A percentile compares a stretch with the other conserved stretches of the same genome.
phyloP scores from a whole-genome alignment of 2,888 invertebrate species.

The Sphecodes monilicornis region DNA sequence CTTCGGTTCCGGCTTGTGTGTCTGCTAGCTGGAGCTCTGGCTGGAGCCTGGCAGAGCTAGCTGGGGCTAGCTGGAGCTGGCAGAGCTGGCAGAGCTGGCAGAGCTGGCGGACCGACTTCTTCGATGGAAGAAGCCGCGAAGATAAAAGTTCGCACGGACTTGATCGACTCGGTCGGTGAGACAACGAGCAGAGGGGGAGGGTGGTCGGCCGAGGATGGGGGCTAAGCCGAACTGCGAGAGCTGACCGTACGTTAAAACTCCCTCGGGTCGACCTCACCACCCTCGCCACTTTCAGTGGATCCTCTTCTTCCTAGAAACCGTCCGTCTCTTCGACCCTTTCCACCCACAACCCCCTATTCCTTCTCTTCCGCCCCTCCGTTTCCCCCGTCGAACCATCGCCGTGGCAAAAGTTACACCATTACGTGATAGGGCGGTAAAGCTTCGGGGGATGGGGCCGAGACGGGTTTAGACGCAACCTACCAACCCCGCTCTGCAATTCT shows the following conservation, averaged over 20 bases:
- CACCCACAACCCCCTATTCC: background rate
- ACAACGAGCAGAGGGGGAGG: conserved; percentile 35
- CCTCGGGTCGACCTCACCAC: conserved; percentile 70
- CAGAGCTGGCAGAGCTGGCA: background rate
- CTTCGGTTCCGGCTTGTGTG: background rate
- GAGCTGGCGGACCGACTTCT: conserved; percentile 40
- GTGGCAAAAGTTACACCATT: conserved; percentile 81
- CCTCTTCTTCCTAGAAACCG: conserved; percentile 30
- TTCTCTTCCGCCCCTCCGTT: background rate
- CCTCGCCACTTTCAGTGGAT: conserved; percentile 45
- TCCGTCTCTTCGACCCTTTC: conserved; percentile 10
- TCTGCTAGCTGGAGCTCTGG: background rate
- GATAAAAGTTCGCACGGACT: conserved; percentile 73
- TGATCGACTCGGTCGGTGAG: conserved; percentile 65
- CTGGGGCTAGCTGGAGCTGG: background rate
- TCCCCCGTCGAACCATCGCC: conserved; percentile 60
- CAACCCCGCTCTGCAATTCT: conserved; percentile 43
- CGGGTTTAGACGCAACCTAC: conserved; percentile 40
- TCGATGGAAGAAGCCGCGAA: conserved; percentile 62
- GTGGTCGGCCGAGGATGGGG: background rate
- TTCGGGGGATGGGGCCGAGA: conserved; percentile 44
- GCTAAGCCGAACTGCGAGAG: conserved; percentile 63
- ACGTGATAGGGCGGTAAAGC: conserved; percentile 79
- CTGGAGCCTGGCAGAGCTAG: background rate
- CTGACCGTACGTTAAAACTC: conserved; percentile 83